phyloP scores from a whole-genome alignment of 1,140 invertebrate species.

The Zaprionus gabonicus region DNA sequence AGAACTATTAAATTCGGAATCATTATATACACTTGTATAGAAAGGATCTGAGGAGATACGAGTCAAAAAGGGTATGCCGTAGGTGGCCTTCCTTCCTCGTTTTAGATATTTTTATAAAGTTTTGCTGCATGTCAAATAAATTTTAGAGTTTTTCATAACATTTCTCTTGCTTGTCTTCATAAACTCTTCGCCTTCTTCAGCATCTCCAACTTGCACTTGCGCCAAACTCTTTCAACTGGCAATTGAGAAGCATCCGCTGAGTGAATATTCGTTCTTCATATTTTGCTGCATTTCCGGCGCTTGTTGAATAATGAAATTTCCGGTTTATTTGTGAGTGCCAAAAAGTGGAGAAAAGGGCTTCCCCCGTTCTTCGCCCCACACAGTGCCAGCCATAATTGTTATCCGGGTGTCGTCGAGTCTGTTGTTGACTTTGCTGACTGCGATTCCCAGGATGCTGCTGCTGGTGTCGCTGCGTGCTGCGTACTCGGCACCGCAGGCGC shows the following conservation, averaged over 20 bases:
- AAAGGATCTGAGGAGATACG: no score
- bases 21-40: no score
- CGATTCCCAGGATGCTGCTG: conserved; percentile 39
- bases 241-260: conserved; percentile 31
- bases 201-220: not conserved
- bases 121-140: no score
- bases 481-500: conserved; percentile 40
- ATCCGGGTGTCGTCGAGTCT: conserved; percentile 22
- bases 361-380: not conserved
- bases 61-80: no score
- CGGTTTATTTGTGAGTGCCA: conserved; percentile 53
- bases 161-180: not conserved
- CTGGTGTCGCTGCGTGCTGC: conserved; percentile 15
- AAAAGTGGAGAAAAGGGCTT: conserved; percentile 14
- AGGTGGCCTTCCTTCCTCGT: no score
- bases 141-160: not conserved
- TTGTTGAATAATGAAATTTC: conserved; percentile 42
- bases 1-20: no score
- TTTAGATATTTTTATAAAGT: no score
- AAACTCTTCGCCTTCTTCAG: not conserved
- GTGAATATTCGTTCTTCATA: conserved; percentile 27
- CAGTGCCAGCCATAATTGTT: conserved; percentile 11
- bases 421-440: conserved; percentile 52
- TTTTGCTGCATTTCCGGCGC: conserved; percentile 60
- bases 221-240: conserved; percentile 20